Evolutionary conservation across 2,888 invertebrate species (phyloP).

Genomic region (Rhingia campestris): DNA sequence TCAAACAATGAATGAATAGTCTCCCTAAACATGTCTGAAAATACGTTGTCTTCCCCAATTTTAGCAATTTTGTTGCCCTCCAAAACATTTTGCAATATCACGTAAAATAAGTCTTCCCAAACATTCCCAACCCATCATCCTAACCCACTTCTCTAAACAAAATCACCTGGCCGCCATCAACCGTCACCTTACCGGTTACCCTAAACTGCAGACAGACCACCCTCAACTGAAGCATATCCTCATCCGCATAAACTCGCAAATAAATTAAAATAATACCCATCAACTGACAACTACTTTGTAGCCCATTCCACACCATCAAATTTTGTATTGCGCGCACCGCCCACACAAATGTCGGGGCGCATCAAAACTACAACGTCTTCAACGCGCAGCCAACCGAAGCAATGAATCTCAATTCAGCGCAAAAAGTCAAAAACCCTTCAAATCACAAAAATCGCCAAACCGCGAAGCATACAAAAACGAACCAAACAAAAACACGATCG

Average conservation of each 20-base stretch:
- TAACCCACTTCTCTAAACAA: too few relatives aligned
- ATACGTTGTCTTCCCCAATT: too few relatives aligned
- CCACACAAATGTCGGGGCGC: conserved; percentile 20
- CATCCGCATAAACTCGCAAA: background rate
- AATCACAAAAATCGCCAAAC: conserved; percentile 50
- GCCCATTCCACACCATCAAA: background rate
- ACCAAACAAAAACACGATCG: background rate
- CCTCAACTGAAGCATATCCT: conserved; percentile 1
- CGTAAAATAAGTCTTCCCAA: too few relatives aligned
- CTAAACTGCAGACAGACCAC: background rate
- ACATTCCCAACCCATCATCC: too few relatives aligned
- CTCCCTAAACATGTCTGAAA: too few relatives aligned
- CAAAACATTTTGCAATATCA: too few relatives aligned
- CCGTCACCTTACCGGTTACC: too few relatives aligned
- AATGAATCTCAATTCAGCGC: conserved; percentile 47
- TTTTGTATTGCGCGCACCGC: background rate
- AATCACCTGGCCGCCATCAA: too few relatives aligned
- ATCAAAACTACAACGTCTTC: conserved; percentile 1
- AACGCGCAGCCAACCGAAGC: conserved; percentile 2
- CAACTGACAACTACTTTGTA: conserved; percentile 11
- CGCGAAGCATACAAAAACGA: conserved; percentile 37
- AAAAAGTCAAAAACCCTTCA: conserved; percentile 62
- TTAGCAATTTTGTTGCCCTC: too few relatives aligned
- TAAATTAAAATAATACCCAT: conserved; percentile 16
- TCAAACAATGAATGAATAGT: too few relatives aligned